Conservation (phyloP, 2,888 invertebrate genomes). For the Tuta absoluta region DNA sequence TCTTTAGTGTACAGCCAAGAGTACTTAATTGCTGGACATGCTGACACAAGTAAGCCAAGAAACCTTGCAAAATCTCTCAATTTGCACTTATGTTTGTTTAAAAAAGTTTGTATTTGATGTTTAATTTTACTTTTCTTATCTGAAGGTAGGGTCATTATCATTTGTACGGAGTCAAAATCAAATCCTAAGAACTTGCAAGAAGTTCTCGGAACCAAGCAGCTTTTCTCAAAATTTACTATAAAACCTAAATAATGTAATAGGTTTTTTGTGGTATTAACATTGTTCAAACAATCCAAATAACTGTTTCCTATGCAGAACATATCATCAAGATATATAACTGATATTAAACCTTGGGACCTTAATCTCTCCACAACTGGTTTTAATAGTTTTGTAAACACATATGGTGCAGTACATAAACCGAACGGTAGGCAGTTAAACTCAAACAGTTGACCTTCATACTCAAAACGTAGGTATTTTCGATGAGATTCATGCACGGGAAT, state of each 20-base stretch:
- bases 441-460: background rate
- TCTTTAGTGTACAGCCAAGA: too few species aligned
- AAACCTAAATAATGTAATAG: too few species aligned
- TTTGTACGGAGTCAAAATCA: background rate
- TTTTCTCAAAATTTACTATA: too few species aligned
- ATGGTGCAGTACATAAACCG: constrained; percentile 24
- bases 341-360: background rate
- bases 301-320: background rate
- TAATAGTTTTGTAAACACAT: constrained; percentile 24
- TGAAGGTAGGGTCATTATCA: background rate
- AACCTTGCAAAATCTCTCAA: constrained; percentile 2
- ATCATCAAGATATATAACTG: constrained; percentile 14
- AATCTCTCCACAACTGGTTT: constrained; percentile 15
- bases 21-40: background rate
- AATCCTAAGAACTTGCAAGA: constrained; percentile 13
- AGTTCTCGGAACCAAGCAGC: background rate
- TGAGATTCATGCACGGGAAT: background rate
- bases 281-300: constrained; percentile 4
- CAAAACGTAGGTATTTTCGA: constrained; percentile 2
- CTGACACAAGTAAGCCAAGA: constrained; percentile 7
- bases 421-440: constrained; percentile 21
- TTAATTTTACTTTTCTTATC: background rate
- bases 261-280: background rate
- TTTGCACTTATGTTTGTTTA: constrained; percentile 7
- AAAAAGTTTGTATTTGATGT: constrained; percentile 4